phyloP scores from a whole-genome alignment of 2,888 invertebrate genomes.

The Liodrosophila aerea region DNA sequence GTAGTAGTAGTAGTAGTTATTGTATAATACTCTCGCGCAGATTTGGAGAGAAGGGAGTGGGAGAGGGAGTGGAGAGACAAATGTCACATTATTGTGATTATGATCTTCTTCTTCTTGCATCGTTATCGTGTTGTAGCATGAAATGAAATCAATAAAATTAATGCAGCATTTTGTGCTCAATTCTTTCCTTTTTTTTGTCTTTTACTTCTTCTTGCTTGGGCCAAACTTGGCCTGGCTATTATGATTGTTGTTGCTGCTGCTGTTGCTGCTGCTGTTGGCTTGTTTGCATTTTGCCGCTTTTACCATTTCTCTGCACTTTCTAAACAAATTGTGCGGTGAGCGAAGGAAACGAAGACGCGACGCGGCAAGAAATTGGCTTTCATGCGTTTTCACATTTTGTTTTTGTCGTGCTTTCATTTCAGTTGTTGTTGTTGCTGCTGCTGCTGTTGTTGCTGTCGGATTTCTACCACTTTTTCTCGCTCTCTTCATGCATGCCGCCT shows the following conservation, averaged over 20 bases:
- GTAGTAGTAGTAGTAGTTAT: conserved; percentile 39
- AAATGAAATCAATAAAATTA: conserved; percentile 68
- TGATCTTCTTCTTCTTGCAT: conserved; percentile 20
- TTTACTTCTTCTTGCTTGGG: conserved; percentile 35
- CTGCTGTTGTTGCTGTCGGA: conserved; percentile 43
- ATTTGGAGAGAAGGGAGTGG: conserved; percentile 21
- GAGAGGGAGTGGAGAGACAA: conserved; percentile 8
- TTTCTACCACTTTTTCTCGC: conserved; percentile 70
- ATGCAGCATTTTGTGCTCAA: conserved; percentile 71
- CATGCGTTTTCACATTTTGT: conserved; percentile 78
- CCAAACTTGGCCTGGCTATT: conserved; percentile 37
- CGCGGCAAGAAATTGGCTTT: conserved; percentile 64
- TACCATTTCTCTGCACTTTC: conserved; percentile 80
- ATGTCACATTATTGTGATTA: conserved; percentile 20
- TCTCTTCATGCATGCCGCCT: conserved; percentile 28
- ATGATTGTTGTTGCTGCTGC: conserved; percentile 23
- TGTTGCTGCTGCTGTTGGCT: conserved; percentile 40
- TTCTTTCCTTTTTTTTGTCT: conserved; percentile 20
- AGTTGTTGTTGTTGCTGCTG: conserved; percentile 26
- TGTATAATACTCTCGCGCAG: conserved; percentile 60
- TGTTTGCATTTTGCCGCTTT: conserved; percentile 79
- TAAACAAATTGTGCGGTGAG: conserved; percentile 76
- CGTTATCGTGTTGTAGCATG: conserved; percentile 31
- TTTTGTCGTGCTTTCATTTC: conserved; percentile 77
- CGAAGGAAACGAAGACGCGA: conserved; percentile 43